Base-by-base conservation (phyloP, 2,888 invertebrate species). In the Acleris laterana region DNA sequence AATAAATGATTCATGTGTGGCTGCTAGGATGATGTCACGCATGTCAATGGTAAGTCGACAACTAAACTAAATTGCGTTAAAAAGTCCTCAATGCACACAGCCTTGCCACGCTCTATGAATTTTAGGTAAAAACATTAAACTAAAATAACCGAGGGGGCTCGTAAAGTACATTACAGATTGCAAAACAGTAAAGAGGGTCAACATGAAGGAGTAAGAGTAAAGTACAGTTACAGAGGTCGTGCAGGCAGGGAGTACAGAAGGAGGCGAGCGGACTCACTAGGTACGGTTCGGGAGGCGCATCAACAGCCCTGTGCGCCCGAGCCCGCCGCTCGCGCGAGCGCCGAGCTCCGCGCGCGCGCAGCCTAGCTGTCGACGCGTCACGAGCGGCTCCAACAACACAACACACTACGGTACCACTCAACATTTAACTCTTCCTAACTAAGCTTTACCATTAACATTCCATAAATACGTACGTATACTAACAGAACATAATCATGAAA, bases 41-140 rank as follows among this genome's bases (percentile, higher is more conserved):
- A 88, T 84, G 86, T 89, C 80, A 82, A 90, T 90, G 89, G 81
- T 84, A 88, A 84, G 88, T 89, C 82, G 82, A 89, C 78, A 88
- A 83, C 93, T 91, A 91, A 88, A 80, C 91, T 92, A 92, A 85
- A 83, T 89, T 90, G 91, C 92, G 85, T 92, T 89, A 87, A 87
- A 83, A 90, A 93, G 93, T 93, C 93, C 93, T 93, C 93, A 93
- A 93, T 94, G 94, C 94, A 94, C 95, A 95, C 95, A 95, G 95
- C 95, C 94, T 95, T 94, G 95, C 95, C 95, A 95, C 95, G 95
- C 95, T 93, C 93, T 93, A 93, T 90, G 87, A 92, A 85, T 90
- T 85, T 32, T 84, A 90, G 86, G 86, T 84, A 87, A 88, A 88
- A 86, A 91, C 89, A 92, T 88, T 87, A 90, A 90, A 92, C 93